Evolutionary conservation across 2,888 invertebrate genomes (phyloP), one percentile per base, ranked within the genome.

Genomic region (Microchrysa polita): DNA sequence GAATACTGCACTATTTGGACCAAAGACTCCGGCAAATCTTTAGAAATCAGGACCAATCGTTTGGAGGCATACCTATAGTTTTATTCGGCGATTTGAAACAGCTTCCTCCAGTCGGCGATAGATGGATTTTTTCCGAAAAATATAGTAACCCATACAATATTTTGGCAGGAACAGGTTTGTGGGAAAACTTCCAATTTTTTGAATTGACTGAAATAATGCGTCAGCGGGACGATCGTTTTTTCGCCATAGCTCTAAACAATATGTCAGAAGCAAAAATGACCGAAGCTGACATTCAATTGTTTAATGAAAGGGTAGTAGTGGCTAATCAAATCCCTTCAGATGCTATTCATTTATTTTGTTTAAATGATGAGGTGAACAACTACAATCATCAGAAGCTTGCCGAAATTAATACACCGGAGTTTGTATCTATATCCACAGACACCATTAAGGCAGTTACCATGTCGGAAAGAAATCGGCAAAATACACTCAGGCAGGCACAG

Each of bases 71-170:
- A 4, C 81, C 81, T 10, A 76, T 82, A 5, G 73, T 82, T 14
- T 76, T 79, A 12, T 78, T 83, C 57, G 83, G 82, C 20, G 82
- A 82, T 74, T 77, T 82, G 9, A 77, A 79, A 76, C 81, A 82
- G 77, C 75, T 81, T 40, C 79, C 80, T 18, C 81, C 81, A 14
- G 80, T 82, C 14, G 76, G 77, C 42, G 80, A 80, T 55, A 67
- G 59, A 9, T 67, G 76, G 18, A 75, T 81, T 59, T 81, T 77
- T 74, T 12, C 4, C 4, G 69, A 69, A 53, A 20, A 65, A 18
- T 73, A 77, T 48, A 71, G 73, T 22, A 67, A 65, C 52, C 72
- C 74, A 34, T 57, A 69, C 48, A 60, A 14, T 34, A 16, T 2
- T 5, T 60, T 76, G 16, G 59, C 65, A 20, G 67, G 55, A 18